Evolutionary conservation across 35 echinoderm and acorn worm species (phyloP).

Genomic region (Hemicentrotus pulcherrimus): DNA sequence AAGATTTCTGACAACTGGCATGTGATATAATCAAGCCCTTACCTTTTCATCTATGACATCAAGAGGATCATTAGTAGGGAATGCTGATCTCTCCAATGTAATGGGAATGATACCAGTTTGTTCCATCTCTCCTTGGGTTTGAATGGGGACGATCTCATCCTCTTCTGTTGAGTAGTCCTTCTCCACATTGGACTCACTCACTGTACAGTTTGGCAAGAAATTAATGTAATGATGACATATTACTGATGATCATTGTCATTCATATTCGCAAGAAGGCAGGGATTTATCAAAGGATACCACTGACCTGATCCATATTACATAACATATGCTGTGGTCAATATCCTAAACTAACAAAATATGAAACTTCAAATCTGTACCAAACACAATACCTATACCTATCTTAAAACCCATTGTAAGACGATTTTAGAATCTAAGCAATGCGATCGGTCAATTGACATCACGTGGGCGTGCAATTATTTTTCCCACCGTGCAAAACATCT

Average conservation of each 20-base stretch:
- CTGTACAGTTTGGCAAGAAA: background rate
- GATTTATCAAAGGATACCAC: too few relatives aligned
- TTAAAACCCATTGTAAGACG: too few relatives aligned
- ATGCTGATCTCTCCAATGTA: background rate
- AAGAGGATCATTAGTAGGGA: background rate
- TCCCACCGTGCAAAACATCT: too few relatives aligned
- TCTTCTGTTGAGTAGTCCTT: constrained; percentile 45
- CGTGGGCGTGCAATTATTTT: too few relatives aligned
- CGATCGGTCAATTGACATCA: too few relatives aligned
- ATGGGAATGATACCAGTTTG: background rate
- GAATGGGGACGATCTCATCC: background rate
- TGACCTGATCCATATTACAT: too few relatives aligned
- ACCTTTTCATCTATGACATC: background rate
- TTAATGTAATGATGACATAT: too few relatives aligned
- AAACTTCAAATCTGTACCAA: background rate
- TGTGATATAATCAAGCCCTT: background rate
- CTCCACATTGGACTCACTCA: background rate
- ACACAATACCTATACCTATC: background rate
- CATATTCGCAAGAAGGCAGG: too few relatives aligned
- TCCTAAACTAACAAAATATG: background rate
- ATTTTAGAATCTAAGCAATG: too few relatives aligned
- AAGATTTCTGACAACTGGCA: background rate
- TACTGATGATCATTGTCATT: too few relatives aligned
- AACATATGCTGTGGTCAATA: background rate
- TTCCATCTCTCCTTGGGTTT: background rate